Conservation (phyloP, 2,113 vertebrate genomes). For the Bothrops jararaca region DNA sequence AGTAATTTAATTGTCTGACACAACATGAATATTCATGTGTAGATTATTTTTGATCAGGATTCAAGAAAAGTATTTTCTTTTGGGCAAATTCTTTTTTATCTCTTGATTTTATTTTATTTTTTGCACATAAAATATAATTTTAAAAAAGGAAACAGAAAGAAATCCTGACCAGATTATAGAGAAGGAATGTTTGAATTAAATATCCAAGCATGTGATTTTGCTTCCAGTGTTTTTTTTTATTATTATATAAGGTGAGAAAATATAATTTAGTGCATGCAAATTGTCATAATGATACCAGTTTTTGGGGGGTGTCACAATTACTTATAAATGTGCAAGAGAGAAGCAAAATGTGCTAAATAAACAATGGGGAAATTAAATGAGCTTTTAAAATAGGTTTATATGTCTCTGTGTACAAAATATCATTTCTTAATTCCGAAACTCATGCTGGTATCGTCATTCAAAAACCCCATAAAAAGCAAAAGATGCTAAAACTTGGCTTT, state of each 20-base stretch:
- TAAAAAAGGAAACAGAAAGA: background rate
- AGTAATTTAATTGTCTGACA: background rate
- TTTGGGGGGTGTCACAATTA: background rate
- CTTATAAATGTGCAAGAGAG: background rate
- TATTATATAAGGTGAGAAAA: slow-evolving; percentile 24
- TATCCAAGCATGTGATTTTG: background rate
- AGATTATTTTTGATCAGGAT: background rate
- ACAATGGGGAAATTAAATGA: background rate
- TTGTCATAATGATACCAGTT: background rate
- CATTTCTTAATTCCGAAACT: background rate
- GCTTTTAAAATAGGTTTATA: background rate
- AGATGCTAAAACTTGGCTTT: background rate
- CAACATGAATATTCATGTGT: background rate
- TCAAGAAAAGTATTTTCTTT: background rate
- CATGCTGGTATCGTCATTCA: background rate
- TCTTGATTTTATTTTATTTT: background rate
- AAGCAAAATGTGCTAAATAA: background rate
- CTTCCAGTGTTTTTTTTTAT: background rate
- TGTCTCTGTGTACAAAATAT: background rate
- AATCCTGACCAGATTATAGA: background rate
- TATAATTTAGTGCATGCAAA: background rate
- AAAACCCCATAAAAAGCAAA: background rate
- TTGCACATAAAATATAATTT: background rate
- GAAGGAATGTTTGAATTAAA: background rate
- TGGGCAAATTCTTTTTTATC: background rate